Base-by-base conservation (phyloP, 2,113 vertebrate genomes). In the Hepsetus odoe region DNA sequence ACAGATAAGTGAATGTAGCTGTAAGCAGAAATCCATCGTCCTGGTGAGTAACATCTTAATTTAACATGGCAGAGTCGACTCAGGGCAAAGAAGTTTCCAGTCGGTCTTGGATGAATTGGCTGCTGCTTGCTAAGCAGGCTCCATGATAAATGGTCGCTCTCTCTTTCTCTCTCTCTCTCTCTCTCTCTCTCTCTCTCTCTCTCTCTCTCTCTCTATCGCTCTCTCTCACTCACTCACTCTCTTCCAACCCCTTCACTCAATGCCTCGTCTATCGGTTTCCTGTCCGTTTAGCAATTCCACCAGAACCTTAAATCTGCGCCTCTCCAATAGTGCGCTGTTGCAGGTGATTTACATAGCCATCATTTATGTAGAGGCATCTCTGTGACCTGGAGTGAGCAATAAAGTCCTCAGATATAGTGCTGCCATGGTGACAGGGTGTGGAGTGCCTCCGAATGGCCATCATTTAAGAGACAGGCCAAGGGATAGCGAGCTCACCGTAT, bases 321-420 rank as follows among this genome's bases (percentile, higher is more conserved):
- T 87, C 88, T 88, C 87, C 90, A 87, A 89, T 88, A 88, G 86
- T 69, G 59, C 62, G 86, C 88, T 85, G 88, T 85, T 90, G 85
- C 75, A 73, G 86, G 85, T 91, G 90, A 93, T 93, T 92, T 91
- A 90, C 89, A 91, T 90, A 87, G 88, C 90, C 85, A 90, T 91
- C 85, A 89, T 90, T 91, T 91, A 90, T 89, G 88, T 83, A 40
- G 46, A 85, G 85, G 72, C 83, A 84, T 85, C 84, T 86, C 86
- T 53, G 70, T 88, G 87, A 89, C 89, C 73, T 30, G 86, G 79
- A 83, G 79, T 86, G 82, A 84, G 88, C 89, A 87, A 90, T 91
- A 92, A 91, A 90, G 87, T 40, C 84, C 81, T 32, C 72, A 87
- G 90, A 92, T 91, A 84, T 89, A 91, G 83, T 44, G 81, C 83